Base-by-base conservation (phyloP, 2,113 vertebrate genomes). In the Thomomys bottae region DNA sequence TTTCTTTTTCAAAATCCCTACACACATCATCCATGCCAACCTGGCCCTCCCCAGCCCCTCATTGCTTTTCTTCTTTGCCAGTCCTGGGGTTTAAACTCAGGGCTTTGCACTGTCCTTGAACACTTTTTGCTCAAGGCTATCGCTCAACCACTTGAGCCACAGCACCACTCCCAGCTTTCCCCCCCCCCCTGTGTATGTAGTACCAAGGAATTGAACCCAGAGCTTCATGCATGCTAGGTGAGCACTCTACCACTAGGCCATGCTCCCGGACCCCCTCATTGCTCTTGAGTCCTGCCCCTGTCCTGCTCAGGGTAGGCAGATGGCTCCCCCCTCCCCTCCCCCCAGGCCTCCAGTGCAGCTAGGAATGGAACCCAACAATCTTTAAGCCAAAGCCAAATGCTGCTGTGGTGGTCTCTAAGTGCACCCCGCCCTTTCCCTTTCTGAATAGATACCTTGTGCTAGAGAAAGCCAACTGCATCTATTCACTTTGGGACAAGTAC, bases 391-490 rank as follows among this genome's bases (percentile, higher is more conserved):
- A 11, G 32, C 23, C 64, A 38, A 61, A 10, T 2, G 54, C 81
- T 79, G n/a, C 78, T 71, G 26, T 76, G 87, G 81, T 30, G 10
- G 17, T 23, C n/a, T 64, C 17, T 1, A 2, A n/a, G 15, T 67
- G 77, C 86, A 83, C 63, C 72, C 93, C 93, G 72, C 72, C 40
- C 12, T 72, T 18, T 30, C 63, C 34, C 54, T 36, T 49, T 61
- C n/a, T 66, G 78, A 67, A 57, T 11, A 24, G 36, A 42, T 9
- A 77, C n/a, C 77, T 86, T 80, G 61, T 61, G 63, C 89, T 66
- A 88, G 59, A 90, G 92, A 92, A 42, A 14, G 32, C 36, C 73
- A 40, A 26, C 64, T 93, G 87, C 68, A 68, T 88, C 91, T 88
- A 71, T 73, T 96, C 42, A 5, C 32, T 78, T 40, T 42, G 34